Conservation (phyloP, 2,888 invertebrate genomes). For the Drosophila prostipennis region DNA sequence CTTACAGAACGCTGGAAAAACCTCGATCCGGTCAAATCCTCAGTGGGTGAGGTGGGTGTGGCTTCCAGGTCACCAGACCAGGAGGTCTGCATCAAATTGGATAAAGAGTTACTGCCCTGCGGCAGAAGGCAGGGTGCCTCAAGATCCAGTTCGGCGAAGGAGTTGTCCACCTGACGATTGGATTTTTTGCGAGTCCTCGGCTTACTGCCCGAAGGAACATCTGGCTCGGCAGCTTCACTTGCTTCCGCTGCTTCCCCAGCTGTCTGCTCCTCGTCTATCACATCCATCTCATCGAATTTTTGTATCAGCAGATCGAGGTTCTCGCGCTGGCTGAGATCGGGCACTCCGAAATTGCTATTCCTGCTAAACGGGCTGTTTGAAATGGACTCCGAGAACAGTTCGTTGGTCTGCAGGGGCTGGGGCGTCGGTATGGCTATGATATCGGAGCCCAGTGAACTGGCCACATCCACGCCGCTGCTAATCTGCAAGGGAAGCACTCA, state of each 20-base stretch:
- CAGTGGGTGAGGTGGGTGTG: constrained; percentile 48
- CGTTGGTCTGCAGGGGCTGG: constrained; percentile 81
- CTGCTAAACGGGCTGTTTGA: constrained; percentile 83
- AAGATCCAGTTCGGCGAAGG: constrained; percentile 21
- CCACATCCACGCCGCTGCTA: constrained; percentile 92
- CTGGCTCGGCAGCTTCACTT: constrained; percentile 15
- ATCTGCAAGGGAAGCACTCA: constrained; percentile 81
- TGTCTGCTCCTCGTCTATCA: constrained; percentile 84
- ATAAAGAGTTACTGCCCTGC: constrained; percentile 77
- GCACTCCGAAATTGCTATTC: constrained; percentile 76
- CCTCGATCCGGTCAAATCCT: constrained; percentile 46
- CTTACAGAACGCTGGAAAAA: constrained; percentile 81
- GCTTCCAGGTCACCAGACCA: constrained; percentile 80
- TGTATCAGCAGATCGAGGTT: constrained; percentile 82
- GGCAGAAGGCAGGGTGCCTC: constrained; percentile 31
- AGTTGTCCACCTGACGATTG: constrained; percentile 48
- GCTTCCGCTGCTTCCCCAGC: not conserved
- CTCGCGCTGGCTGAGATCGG: constrained; percentile 78
- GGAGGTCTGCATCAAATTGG: constrained; percentile 82
- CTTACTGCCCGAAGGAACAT: constrained; percentile 8
- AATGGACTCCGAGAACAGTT: constrained; percentile 83
- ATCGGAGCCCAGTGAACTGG: constrained; percentile 86
- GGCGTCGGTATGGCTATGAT: constrained; percentile 82
- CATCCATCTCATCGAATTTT: constrained; percentile 84
- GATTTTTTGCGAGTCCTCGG: constrained; percentile 46